Conservation (phyloP, 2,797 vertebrate genomes). For the Varecia variegata region DNA sequence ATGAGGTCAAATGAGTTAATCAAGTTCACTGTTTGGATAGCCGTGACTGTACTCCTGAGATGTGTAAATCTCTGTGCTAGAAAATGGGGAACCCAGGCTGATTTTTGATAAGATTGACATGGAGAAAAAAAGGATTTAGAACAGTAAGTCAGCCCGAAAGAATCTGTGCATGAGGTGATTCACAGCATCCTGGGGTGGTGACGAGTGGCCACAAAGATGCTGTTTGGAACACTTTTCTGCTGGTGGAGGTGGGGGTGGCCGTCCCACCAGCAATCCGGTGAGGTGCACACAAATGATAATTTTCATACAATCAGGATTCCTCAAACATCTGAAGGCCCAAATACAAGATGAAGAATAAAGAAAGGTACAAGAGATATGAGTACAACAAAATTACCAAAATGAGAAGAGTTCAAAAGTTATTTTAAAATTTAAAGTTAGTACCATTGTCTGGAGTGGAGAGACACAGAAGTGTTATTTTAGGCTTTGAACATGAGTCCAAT, state of each 20-base stretch:
- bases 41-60: not conserved
- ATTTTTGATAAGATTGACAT: not conserved
- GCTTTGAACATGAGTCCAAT: not conserved
- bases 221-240: not conserved
- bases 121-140: not conserved
- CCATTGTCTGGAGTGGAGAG: not conserved
- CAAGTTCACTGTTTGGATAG: not conserved
- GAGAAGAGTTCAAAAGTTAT: not conserved
- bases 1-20: not conserved
- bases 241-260: fast-evolving
- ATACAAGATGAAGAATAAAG: not conserved
- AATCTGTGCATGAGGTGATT: not conserved
- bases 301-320: not conserved
- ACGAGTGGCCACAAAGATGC: not conserved
- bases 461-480: not conserved
- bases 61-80: not conserved
- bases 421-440: not conserved
- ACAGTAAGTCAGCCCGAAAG: not conserved
- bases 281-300: not conserved
- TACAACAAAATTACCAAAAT: not conserved
- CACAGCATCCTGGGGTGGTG: not conserved
- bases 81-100: not conserved
- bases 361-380: not conserved
- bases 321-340: not conserved
- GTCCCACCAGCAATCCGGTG: not conserved